These are phyloP conservation scores for Andricus curvator DNA, from an alignment of 2,888 invertebrate species.

Conservation along the genomic window DNA sequence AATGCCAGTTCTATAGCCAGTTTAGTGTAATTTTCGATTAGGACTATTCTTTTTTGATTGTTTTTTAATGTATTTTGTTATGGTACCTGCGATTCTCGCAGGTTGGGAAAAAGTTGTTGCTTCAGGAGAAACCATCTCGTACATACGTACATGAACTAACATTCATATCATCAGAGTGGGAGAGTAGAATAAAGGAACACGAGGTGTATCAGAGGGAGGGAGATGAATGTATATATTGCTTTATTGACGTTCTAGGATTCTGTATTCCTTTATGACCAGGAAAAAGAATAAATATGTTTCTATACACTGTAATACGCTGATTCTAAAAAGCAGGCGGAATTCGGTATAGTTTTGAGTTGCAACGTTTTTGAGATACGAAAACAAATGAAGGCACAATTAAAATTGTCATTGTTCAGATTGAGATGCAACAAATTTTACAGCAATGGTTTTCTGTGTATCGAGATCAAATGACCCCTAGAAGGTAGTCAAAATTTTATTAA, in stretches of 20 bases:
- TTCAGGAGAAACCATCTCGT: neutral
- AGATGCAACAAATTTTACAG: no score
- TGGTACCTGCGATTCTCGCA: neutral
- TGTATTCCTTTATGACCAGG: neutral
- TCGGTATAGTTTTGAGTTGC: no score
- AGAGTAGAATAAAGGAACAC: slow-evolving; percentile 1
- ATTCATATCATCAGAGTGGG: neutral
- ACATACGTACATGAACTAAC: neutral
- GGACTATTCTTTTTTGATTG: neutral
- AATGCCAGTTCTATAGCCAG: neutral
- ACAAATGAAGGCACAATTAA: no score
- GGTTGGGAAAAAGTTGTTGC: neutral
- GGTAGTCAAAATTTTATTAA: neutral
- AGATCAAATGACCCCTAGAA: neutral
- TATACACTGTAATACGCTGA: neutral
- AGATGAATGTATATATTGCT: slow-evolving; percentile 7
- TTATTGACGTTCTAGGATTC: slow-evolving; percentile 6
- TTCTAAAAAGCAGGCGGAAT: no score
- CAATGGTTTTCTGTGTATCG: no score
- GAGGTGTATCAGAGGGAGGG: slow-evolving; percentile 10
- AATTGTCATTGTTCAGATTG: no score
- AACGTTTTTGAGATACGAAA: no score
- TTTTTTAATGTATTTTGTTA: neutral
- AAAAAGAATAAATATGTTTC: neutral
- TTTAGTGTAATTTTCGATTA: neutral